Conservation (phyloP, 2,888 invertebrate genomes). For the Plebejus argus region DNA sequence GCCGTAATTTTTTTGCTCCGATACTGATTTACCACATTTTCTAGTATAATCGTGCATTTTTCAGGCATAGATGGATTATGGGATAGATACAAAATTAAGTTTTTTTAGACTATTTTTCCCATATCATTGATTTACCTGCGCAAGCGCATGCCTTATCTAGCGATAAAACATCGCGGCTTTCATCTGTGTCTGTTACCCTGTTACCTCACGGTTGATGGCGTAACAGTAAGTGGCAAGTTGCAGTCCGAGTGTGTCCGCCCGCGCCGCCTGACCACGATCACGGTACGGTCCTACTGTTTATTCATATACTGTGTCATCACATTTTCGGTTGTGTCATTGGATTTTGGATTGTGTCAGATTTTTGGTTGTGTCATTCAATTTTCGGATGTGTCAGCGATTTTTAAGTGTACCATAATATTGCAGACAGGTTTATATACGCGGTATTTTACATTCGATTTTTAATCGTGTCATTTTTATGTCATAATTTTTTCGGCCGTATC, state of each 20-base stretch:
- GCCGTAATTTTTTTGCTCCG: too few species aligned
- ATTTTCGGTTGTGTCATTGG: background rate
- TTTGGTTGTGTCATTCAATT: background rate
- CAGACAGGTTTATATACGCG: too few species aligned
- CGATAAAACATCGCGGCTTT: background rate
- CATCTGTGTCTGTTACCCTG: constrained; percentile 8
- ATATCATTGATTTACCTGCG: background rate
- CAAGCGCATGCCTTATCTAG: background rate
- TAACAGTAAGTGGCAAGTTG: constrained; percentile 8
- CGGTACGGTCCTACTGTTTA: background rate
- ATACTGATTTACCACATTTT: too few species aligned
- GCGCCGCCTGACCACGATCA: constrained; percentile 13
- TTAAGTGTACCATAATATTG: background rate
- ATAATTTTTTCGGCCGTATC: too few species aligned
- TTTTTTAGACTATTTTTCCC: too few species aligned
- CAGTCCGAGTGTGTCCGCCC: constrained; percentile 11
- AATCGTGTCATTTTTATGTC: too few species aligned
- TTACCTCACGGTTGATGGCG: constrained; percentile 6
- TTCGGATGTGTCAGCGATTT: background rate
- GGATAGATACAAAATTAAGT: too few species aligned
- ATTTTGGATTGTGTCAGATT: background rate
- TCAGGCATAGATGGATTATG: too few species aligned
- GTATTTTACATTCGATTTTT: too few species aligned
- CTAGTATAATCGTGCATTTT: too few species aligned
- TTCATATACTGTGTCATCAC: background rate